Conservation (phyloP, 2,113 vertebrate genomes). For the Hyaena hyaena region DNA sequence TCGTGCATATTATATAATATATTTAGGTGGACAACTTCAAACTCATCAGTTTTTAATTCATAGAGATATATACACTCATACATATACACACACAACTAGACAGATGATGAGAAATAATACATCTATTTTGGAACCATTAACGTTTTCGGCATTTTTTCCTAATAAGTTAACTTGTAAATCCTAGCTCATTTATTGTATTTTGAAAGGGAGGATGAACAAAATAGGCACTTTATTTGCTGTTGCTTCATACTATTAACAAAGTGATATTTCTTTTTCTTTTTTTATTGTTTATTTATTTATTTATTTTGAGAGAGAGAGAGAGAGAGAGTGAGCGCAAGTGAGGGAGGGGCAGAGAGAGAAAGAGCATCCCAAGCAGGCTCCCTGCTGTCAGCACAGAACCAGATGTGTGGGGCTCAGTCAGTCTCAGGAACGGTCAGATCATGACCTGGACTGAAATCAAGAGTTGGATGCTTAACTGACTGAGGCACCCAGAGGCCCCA, state of each 20-base stretch:
- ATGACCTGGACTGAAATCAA: too few species aligned
- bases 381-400: too few species aligned
- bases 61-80: accelerated
- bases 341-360: too few species aligned
- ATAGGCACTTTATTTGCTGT: not conserved
- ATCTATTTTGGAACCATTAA: not conserved
- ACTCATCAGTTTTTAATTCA: not conserved
- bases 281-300: too few species aligned
- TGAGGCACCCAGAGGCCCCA: too few species aligned
- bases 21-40: not conserved
- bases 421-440: too few species aligned
- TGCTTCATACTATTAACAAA: not conserved
- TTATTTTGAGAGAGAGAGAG: too few species aligned
- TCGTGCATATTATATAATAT: not conserved
- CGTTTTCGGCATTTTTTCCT: not conserved
- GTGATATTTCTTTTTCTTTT: not conserved
- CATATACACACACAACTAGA: not conserved
- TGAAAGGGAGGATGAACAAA: not conserved
- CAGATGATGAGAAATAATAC: not conserved
- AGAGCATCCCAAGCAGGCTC: too few species aligned
- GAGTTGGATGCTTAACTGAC: too few species aligned
- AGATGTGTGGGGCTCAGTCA: too few species aligned
- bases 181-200: not conserved
- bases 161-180: not conserved
- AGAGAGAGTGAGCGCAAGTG: too few species aligned